Base-by-base conservation (phyloP, 2,113 vertebrate genomes). In the Mustelus asterias region DNA sequence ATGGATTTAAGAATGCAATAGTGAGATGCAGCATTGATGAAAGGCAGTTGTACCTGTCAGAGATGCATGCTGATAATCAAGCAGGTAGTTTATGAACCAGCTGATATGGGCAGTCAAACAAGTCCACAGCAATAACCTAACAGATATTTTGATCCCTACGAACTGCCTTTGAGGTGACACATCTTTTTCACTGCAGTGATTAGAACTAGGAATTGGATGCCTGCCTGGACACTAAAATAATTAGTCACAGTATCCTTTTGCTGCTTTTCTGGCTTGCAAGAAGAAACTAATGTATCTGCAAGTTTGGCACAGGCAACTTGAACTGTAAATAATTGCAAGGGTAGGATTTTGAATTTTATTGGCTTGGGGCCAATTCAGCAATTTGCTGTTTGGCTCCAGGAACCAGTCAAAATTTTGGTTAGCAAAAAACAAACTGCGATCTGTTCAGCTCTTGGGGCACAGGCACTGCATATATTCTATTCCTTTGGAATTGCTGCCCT, bases 141-240 rank as follows among this genome's bases (percentile, higher is more conserved):
- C 14, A 44, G 67, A 72, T 72, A 20, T 76, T 95, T 95, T 41
- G 44, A 54, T 54, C 65, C 41, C 41, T 54, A 72, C 29, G 65
- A 76, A 72, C 18, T 76, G 22, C 10, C 69, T 48, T 95, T 65
- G 94, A 37, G 41, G 24, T 95, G 44, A 95, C 44, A 14, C 41
- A 95, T 5, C 94, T 26, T 33, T 94, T 94, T 94, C 65, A 94
- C 37, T 70, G 94, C 94, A 95, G 22, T 54, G 44, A 54, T 69
- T 48, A 72, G 92, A 95, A 6, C 1, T 76, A 63, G 44, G 69
- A 95, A 90, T 70, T 48, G 94, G 24, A 33, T 29, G 72, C 41
- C 48, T 95, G 69, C 69, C 94, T 95, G 13, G 26, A 54, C 33
- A 60, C n/a, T 90, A 90, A 90, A 60, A 54, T 60, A n/a, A 65